These are phyloP conservation scores for Drosophila littoralis DNA, from an alignment of 1,140 invertebrate species.

Conservation along the genomic window DNA sequence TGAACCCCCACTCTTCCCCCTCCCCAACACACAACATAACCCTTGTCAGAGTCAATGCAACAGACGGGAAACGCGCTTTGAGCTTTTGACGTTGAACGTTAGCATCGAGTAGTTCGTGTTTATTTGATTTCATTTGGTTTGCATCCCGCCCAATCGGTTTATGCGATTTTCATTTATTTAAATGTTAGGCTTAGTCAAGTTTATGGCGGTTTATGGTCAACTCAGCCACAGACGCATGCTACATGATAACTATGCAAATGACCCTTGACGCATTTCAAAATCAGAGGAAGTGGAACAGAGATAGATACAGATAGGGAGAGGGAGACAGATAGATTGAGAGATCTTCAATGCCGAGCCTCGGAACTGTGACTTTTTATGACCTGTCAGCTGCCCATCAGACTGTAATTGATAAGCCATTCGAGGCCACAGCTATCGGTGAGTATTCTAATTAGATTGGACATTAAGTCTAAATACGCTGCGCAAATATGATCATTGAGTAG, in stretches of 20 bases:
- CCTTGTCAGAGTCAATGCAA: conserved; percentile 17
- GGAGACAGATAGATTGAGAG: neutral
- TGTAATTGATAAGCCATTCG: conserved; percentile 65
- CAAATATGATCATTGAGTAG: neutral
- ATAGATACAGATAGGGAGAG: neutral
- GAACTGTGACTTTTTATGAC: conserved; percentile 59
- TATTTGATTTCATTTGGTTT: conserved; percentile 57
- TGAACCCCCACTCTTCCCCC: neutral
- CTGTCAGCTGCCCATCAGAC: conserved; percentile 67
- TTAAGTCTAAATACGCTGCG: conserved; percentile 20
- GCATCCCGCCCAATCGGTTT: conserved; percentile 49
- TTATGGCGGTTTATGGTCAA: conserved; percentile 58
- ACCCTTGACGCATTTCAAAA: conserved; percentile 1
- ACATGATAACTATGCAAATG: conserved; percentile 52
- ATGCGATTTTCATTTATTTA: conserved; percentile 77
- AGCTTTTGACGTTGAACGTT: conserved; percentile 60
- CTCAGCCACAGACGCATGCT: conserved; percentile 39
- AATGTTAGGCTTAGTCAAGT: conserved; percentile 68
- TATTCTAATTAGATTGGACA: conserved; percentile 45
- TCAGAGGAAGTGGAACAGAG: no score
- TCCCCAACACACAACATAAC: neutral
- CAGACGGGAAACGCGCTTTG: conserved; percentile 23
- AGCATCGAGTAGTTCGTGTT: conserved; percentile 32
- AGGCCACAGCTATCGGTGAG: conserved; percentile 52
- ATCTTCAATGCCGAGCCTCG: conserved; percentile 26